Evolutionary conservation across 2,113 vertebrate species (phyloP).

Genomic region (Hymenochirus boettgeri): DNA sequence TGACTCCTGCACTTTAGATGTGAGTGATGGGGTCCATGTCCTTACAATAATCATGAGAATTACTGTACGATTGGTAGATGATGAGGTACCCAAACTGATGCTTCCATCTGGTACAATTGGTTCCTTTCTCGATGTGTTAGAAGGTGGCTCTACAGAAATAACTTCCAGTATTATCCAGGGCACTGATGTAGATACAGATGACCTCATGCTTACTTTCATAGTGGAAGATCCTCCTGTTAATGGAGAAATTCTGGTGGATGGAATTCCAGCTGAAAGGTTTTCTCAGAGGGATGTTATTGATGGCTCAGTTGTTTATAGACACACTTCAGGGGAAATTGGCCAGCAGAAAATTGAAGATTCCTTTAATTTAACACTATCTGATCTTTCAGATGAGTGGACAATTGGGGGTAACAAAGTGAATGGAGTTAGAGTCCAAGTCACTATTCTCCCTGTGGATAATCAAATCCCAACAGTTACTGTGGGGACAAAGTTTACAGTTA

Average conservation of each 20-base stretch:
- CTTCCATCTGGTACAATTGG: conserved; percentile 80
- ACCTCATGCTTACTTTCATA: conserved; percentile 86
- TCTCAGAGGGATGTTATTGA: conserved; percentile 86
- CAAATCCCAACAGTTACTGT: conserved; percentile 80
- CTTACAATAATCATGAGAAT: conserved; percentile 83
- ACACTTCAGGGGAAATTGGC: conserved; percentile 86
- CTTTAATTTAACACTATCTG: conserved; percentile 87
- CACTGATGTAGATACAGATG: conserved; percentile 72
- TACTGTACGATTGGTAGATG: conserved; percentile 71
- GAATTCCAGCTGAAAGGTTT: conserved; percentile 71
- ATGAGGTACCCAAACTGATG: conserved; percentile 66
- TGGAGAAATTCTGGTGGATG: conserved; percentile 80
- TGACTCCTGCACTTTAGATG: conserved; percentile 79
- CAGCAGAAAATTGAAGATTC: conserved; percentile 73
- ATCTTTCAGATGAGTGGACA: conserved; percentile 83
- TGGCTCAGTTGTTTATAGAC: conserved; percentile 80
- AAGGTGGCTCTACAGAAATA: conserved; percentile 86
- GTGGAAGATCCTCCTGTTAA: conserved; percentile 75
- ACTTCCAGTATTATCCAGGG: conserved; percentile 83
- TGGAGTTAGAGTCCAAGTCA: conserved; percentile 81
- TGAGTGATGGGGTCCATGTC: conserved; percentile 84
- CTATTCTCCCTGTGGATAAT: conserved; percentile 87
- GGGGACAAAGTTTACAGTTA: conserved; percentile 69
- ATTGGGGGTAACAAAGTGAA: conserved; percentile 75
- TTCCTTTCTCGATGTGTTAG: conserved; percentile 83